Conservation (phyloP, 1,140 invertebrate species). For the Sinella curviseta region DNA sequence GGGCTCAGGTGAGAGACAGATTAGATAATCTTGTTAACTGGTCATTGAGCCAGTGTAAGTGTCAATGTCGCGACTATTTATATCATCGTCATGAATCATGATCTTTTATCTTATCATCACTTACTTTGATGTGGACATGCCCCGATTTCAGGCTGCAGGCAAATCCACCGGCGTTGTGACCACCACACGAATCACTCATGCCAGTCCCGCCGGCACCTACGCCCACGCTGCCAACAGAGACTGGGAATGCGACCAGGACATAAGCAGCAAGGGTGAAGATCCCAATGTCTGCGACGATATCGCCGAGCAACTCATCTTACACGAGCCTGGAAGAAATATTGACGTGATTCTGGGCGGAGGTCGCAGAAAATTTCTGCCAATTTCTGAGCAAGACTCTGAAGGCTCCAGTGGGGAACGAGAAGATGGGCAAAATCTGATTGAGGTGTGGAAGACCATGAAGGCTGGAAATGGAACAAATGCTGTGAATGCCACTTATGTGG, state of each 20-base stretch:
- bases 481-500: constrained; percentile 39
- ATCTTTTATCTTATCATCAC: no score
- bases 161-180: constrained; percentile 65
- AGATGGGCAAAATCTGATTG: constrained; percentile 14
- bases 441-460: not conserved
- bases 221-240: constrained; percentile 67
- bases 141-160: constrained; percentile 48
- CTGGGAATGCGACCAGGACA: constrained; percentile 49
- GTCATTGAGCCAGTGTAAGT: not conserved
- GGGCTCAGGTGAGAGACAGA: constrained; percentile 42
- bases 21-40: no score
- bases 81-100: not conserved
- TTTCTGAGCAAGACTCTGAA: constrained; percentile 60
- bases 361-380: constrained; percentile 68
- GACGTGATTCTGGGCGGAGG: constrained; percentile 62
- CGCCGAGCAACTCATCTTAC: constrained; percentile 53
- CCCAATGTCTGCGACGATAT: constrained; percentile 53
- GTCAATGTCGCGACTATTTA: not conserved
- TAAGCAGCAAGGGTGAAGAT: constrained; percentile 34
- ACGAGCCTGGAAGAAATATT: constrained; percentile 52
- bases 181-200: constrained; percentile 58
- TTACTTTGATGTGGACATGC: no score
- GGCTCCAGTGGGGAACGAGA: not conserved
- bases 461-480: constrained; percentile 49
- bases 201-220: constrained; percentile 75